Evolutionary conservation across 2,888 invertebrate genomes (phyloP).

Genomic region (Protula sp.): DNA sequence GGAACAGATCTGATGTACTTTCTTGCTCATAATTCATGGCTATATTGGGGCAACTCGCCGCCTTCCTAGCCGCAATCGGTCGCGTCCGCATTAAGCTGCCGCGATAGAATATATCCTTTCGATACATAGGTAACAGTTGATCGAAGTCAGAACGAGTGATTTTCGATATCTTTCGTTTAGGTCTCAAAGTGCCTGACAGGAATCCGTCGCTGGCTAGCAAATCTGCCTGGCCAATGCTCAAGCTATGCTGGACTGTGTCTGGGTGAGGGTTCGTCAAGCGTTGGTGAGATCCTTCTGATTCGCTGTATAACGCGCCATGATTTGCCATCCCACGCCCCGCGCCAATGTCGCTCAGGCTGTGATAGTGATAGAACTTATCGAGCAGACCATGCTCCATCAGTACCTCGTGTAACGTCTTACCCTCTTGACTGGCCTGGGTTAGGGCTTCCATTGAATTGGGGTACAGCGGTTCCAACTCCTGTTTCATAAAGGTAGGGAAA

Average conservation of each 20-base stretch:
- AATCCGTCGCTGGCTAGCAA: not conserved
- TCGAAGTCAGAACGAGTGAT: not conserved
- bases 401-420: constrained; percentile 5
- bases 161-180: not conserved
- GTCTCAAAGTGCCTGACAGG: too few relatives aligned
- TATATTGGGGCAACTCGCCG: constrained; percentile 86
- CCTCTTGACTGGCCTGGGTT: not conserved
- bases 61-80: constrained; percentile 52
- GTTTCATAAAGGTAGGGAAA: constrained; percentile 71
- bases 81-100: constrained; percentile 32
- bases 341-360: not conserved
- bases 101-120: constrained; percentile 50
- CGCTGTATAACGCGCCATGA: too few relatives aligned
- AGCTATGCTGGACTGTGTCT: not conserved
- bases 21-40: not conserved
- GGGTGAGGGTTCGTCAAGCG: too few relatives aligned
- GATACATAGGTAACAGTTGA: constrained; percentile 28
- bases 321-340: not conserved
- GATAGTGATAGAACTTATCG: not conserved
- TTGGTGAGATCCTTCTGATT: too few relatives aligned
- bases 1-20: not conserved
- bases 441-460: not conserved
- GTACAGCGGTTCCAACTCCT: not conserved
- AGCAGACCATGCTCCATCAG: constrained; percentile 4
- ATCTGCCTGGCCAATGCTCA: not conserved